Conservation (phyloP, 1,140 invertebrate genomes). For the Arctopsyche grandis region DNA sequence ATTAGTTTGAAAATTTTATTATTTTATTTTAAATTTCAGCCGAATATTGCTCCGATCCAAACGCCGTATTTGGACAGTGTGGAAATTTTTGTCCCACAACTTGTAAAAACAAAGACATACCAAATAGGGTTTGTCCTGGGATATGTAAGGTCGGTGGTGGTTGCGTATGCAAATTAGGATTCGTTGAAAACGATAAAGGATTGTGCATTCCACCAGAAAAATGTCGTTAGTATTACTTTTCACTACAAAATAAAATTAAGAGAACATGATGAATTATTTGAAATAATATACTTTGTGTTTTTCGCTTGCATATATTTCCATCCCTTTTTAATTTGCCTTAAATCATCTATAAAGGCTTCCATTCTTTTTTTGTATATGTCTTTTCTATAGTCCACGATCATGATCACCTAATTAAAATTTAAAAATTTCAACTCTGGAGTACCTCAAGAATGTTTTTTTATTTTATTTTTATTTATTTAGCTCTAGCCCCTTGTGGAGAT, state of each 20-base stretch:
- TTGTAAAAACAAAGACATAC: constrained; percentile 41
- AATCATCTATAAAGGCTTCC: no score
- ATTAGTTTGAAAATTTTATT: not conserved
- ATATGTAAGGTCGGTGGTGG: constrained; percentile 26
- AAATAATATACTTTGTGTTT: no score
- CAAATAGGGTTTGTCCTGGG: constrained; percentile 1
- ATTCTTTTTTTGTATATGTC: no score
- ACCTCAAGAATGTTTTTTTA: no score
- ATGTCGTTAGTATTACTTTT: constrained; percentile 42
- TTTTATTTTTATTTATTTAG: no score
- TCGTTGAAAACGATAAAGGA: constrained; percentile 30
- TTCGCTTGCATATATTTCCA: not conserved
- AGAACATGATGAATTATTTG: no score
- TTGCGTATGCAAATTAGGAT: constrained; percentile 47
- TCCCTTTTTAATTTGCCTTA: not conserved
- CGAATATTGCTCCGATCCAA: constrained; percentile 14
- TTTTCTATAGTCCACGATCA: no score
- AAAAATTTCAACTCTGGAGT: no score
- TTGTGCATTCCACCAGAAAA: constrained; percentile 23
- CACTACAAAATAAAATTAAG: not conserved
- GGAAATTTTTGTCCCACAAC: constrained; percentile 38
- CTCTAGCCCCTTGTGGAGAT: not conserved
- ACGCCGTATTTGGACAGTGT: constrained; percentile 18
- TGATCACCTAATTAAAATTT: no score
- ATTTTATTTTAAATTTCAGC: not conserved